phyloP scores from a whole-genome alignment of 2,888 invertebrate species.

The Harpalus rubripes region DNA sequence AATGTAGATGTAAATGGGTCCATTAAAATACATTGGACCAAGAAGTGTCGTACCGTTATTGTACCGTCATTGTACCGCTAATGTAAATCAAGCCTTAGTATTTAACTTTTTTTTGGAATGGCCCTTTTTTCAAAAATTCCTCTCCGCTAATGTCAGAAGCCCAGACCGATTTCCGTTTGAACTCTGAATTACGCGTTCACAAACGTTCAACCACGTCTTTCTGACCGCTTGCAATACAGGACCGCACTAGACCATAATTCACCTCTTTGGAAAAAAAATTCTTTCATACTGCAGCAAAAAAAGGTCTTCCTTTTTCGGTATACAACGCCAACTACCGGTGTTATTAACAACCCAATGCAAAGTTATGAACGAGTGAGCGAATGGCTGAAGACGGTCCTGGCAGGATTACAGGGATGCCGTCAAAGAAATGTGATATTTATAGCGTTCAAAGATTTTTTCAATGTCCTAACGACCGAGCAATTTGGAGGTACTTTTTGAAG shows the following conservation, averaged over 20 bases:
- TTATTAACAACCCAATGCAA: slow-evolving; percentile 12
- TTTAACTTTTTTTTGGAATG: no score
- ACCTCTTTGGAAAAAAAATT: slow-evolving; percentile 28
- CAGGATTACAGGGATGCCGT: slow-evolving; percentile 19
- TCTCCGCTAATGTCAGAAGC: background rate
- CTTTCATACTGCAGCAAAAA: slow-evolving; percentile 22
- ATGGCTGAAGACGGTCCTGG: slow-evolving; percentile 19
- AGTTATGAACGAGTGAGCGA: slow-evolving; percentile 10
- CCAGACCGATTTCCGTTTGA: slow-evolving; percentile 59
- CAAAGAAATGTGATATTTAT: slow-evolving; percentile 44
- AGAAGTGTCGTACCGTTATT: no score
- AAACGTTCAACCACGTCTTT: slow-evolving; percentile 34
- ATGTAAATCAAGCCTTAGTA: no score
- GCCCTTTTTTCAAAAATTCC: background rate
- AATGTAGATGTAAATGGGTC: no score
- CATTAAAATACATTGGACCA: no score
- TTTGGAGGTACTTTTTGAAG: slow-evolving; percentile 1
- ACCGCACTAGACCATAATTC: slow-evolving; percentile 14
- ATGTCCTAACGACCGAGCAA: slow-evolving; percentile 17
- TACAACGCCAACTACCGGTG: background rate
- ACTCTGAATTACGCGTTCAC: slow-evolving; percentile 53
- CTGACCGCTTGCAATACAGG: slow-evolving; percentile 24
- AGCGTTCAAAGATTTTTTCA: slow-evolving; percentile 23
- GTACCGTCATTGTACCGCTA: no score
- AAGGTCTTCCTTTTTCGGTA: background rate